A percentile compares a stretch with the other conserved stretches of the same genome.
Evolutionary conservation across 1,140 invertebrate species (phyloP).

Genomic region (Acyrthosiphon pisum): DNA sequence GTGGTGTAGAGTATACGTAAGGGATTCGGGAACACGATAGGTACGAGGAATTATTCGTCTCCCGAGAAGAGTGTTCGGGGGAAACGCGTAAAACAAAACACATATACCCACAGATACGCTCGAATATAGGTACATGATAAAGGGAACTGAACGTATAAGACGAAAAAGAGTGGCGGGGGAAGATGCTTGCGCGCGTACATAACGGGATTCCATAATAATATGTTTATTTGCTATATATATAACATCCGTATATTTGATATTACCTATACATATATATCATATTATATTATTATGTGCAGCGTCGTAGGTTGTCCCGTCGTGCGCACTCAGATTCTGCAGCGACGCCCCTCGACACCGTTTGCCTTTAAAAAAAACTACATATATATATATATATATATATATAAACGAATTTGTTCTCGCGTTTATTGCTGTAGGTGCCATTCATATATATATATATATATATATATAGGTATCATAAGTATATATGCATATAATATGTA

Average conservation of each 20-base stretch:
- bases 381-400: background rate
- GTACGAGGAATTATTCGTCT: constrained; percentile 25
- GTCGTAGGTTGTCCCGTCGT: background rate
- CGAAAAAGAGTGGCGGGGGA: background rate
- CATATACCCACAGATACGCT: background rate
- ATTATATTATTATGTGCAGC: background rate
- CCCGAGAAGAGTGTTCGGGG: background rate
- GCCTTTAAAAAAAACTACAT: background rate
- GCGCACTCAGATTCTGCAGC: background rate
- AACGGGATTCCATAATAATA: background rate
- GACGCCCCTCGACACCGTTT: background rate
- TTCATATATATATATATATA: no score
- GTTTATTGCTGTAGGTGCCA: background rate
- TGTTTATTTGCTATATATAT: constrained; percentile 8
- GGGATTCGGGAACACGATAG: background rate
- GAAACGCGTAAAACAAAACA: background rate
- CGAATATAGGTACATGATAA: background rate
- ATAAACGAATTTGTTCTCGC: background rate
- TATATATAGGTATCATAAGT: no score
- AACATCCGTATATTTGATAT: background rate
- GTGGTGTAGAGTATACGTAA: background rate
- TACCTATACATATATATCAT: background rate
- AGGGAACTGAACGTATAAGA: background rate
- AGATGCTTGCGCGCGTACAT: background rate
- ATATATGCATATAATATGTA: background rate